phyloP scores from a whole-genome alignment of 2,888 invertebrate species.

The Syrista parreyssii region DNA sequence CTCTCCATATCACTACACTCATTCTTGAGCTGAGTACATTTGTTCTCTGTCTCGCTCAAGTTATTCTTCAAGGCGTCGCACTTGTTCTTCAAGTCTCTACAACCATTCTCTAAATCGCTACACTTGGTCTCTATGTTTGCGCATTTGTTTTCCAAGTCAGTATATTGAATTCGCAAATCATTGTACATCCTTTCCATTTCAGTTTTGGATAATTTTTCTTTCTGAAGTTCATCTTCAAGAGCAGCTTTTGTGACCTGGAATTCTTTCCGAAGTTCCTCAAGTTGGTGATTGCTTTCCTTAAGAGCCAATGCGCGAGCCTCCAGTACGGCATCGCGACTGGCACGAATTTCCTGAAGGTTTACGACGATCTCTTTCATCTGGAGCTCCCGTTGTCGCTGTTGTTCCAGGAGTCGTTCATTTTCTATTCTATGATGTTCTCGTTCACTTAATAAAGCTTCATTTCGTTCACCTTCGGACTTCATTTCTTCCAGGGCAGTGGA shows the following conservation, averaged over 20 bases:
- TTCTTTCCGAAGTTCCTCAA: slow-evolving; percentile 33
- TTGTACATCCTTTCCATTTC: neutral
- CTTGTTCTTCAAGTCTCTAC: neutral
- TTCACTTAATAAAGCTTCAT: neutral
- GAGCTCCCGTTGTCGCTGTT: slow-evolving; percentile 29
- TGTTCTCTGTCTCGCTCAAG: neutral
- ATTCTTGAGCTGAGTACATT: neutral
- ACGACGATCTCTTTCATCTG: slow-evolving; percentile 48
- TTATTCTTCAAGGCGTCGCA: neutral
- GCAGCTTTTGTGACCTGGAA: slow-evolving; percentile 10
- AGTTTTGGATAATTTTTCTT: neutral
- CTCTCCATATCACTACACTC: neutral
- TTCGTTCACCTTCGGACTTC: neutral
- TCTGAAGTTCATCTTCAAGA: neutral
- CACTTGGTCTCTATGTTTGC: neutral
- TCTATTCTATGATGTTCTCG: neutral
- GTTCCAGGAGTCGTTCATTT: neutral
- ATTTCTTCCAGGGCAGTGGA: slow-evolving; percentile 4
- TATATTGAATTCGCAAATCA: neutral
- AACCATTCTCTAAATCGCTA: neutral
- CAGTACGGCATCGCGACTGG: slow-evolving; percentile 44
- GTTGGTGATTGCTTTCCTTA: slow-evolving; percentile 34
- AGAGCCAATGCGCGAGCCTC: slow-evolving; percentile 43
- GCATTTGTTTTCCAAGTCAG: neutral
- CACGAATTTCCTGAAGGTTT: slow-evolving; percentile 45